phyloP scores from a whole-genome alignment of 1,140 invertebrate species.

The Halesus radiatus region DNA sequence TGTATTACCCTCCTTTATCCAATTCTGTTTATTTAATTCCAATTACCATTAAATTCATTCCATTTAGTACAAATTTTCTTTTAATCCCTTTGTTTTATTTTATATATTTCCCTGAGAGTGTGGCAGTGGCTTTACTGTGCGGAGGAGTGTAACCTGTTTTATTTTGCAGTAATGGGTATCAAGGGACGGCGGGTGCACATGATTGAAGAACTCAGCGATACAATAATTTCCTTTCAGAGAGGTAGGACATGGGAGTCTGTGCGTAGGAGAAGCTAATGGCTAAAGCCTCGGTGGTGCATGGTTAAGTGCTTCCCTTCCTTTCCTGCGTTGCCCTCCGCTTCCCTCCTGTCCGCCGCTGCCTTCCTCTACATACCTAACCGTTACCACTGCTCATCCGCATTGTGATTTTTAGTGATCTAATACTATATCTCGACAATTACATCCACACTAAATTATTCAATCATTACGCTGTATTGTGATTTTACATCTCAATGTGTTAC shows the following conservation, averaged over 20 bases:
- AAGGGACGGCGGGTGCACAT: conserved; percentile 96
- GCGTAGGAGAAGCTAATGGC: conserved; percentile 2
- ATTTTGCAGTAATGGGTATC: conserved; percentile 95
- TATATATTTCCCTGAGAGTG: not conserved
- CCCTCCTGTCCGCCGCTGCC: not conserved
- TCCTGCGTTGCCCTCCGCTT: not conserved
- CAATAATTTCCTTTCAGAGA: conserved; percentile 98
- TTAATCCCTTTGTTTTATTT: no score
- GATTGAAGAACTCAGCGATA: conserved; percentile 97
- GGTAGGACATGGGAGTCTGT: conserved; percentile 74
- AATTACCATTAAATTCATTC: no score
- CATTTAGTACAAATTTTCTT: no score
- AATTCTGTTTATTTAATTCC: no score
- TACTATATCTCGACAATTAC: no score
- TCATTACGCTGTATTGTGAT: no score
- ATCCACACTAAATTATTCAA: no score
- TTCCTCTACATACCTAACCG: not conserved
- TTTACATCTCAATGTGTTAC: no score
- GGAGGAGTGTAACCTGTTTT: conserved; percentile 38
- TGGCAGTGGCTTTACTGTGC: no score
- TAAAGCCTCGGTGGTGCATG: conserved; percentile 45
- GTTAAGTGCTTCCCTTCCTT: conserved; percentile 42
- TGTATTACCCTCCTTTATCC: no score
- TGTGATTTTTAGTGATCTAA: not conserved
- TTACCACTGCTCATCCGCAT: not conserved